phyloP scores from a whole-genome alignment of 2,888 invertebrate species.

The Chironomus riparius region DNA sequence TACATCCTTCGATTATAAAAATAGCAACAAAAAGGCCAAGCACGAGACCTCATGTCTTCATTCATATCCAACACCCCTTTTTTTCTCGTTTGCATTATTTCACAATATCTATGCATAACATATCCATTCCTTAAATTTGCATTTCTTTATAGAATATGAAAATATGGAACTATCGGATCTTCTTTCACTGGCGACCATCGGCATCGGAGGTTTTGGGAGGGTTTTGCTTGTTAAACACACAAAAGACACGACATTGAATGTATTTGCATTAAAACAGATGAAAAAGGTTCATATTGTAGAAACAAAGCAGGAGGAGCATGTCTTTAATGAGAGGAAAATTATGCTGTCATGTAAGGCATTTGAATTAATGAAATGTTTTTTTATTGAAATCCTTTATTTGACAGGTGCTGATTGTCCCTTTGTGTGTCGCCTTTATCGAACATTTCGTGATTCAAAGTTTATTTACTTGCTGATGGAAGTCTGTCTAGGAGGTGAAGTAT shows the following conservation, averaged over 20 bases:
- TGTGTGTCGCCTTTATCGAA: conserved; percentile 66
- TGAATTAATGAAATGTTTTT: not conserved
- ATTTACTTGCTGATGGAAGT: conserved; percentile 92
- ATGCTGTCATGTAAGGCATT: conserved; percentile 55
- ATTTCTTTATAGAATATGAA: conserved; percentile 48
- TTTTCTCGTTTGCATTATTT: not conserved
- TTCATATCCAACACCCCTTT: no score
- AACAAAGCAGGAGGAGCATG: conserved; percentile 82
- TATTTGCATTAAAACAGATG: conserved; percentile 78
- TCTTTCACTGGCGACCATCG: conserved; percentile 73
- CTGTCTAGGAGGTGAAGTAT: conserved; percentile 89
- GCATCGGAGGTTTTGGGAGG: conserved; percentile 87
- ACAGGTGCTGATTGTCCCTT: conserved; percentile 33
- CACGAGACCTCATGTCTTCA: no score
- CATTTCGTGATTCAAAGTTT: conserved; percentile 83
- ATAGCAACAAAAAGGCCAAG: no score
- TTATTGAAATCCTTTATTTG: conserved; percentile 28
- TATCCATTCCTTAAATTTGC: conserved; percentile 26
- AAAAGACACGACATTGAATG: conserved; percentile 44
- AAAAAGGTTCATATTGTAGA: conserved; percentile 84
- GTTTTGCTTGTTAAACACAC: conserved; percentile 67
- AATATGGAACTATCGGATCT: conserved; percentile 67
- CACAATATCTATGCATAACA: not conserved
- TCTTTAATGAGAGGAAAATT: conserved; percentile 77
- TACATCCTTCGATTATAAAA: no score